These are phyloP conservation scores for Nemotelus pantherinus DNA, from an alignment of 2,888 invertebrate species.

Conservation along the genomic window DNA sequence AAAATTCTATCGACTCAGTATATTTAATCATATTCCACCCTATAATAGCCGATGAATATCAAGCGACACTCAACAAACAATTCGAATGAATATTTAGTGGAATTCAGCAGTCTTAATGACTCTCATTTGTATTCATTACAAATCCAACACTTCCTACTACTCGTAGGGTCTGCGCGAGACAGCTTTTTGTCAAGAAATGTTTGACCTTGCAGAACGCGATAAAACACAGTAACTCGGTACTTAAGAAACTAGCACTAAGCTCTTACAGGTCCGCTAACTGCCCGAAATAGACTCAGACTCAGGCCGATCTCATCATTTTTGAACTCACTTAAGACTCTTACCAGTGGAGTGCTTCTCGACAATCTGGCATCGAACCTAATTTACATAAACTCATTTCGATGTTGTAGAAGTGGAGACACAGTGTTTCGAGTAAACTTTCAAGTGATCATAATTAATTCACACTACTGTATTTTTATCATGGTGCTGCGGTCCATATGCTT, in stretches of 20 bases:
- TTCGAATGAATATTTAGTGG: too few species aligned
- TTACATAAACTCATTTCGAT: background rate
- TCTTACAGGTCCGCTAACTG: conserved; percentile 5
- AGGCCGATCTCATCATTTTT: background rate
- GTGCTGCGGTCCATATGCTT: background rate
- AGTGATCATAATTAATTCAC: conserved; percentile 12
- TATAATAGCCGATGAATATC: too few species aligned
- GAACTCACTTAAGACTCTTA: background rate
- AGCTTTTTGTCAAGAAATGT: background rate
- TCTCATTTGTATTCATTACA: background rate
- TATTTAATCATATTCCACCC: too few species aligned
- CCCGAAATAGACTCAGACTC: background rate
- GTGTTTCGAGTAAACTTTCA: background rate
- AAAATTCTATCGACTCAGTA: too few species aligned
- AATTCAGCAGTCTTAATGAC: background rate
- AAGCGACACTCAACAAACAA: too few species aligned
- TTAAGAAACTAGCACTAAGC: background rate
- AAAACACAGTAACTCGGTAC: background rate
- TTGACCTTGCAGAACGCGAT: background rate
- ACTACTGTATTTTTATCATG: background rate
- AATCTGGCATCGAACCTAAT: background rate
- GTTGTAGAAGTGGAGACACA: background rate
- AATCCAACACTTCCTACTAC: background rate
- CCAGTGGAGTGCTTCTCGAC: background rate
- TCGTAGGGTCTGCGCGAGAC: background rate